Evolutionary conservation across 2,797 vertebrate species (phyloP), one percentile per base, ranked within the genome.

Genomic region (Bradypus variegatus): DNA sequence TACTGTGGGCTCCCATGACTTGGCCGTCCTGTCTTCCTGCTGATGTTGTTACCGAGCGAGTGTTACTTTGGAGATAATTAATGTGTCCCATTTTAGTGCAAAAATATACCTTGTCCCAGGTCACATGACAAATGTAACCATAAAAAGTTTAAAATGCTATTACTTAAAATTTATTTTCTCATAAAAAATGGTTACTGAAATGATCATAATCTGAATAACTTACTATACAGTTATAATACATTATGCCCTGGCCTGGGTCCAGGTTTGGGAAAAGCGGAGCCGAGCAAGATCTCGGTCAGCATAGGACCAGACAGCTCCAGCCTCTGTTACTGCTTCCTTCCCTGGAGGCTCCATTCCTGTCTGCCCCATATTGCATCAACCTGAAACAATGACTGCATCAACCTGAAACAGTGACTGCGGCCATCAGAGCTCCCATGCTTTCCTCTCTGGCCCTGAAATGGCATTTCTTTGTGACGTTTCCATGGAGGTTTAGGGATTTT

Each of bases 101-200:
- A 96, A 95, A 96, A 95, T 94, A 96, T 94, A 90, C 91, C 95
- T 96, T 95, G 95, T 96, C 92, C 93, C 45, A 15, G 87, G 94
- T 95, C 85, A 94, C 95, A 80, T 96, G 96, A 96, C 94, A 86
- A 96, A 93, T 93, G 94, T 91, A 96, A 91, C 94, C 94, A 55
- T 7, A 94, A 95, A 96, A 96, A 95, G 96, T 96, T 97, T 94
- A 95, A 95, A 97, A 96, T 96, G 93, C 96, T 96, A 97, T 69
- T 53, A 3, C 88, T 89, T 96, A 93, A 97, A 96, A 95, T 94
- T 96, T 96, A 97, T 97, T 97, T 97, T 97, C 89, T 89, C 94
- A 82, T 95, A 96, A 97, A 96, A 95, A 92, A 82, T 77, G 92
- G 95, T 92, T 95, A 94, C 95, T 96, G 67, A 94, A 96, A 95